Percentiles rank a stretch among this genome's conserved stretches.
These are phyloP conservation scores for Rutpela maculata DNA, from an alignment of 2,888 invertebrate genomes.

Conservation along the genomic window DNA sequence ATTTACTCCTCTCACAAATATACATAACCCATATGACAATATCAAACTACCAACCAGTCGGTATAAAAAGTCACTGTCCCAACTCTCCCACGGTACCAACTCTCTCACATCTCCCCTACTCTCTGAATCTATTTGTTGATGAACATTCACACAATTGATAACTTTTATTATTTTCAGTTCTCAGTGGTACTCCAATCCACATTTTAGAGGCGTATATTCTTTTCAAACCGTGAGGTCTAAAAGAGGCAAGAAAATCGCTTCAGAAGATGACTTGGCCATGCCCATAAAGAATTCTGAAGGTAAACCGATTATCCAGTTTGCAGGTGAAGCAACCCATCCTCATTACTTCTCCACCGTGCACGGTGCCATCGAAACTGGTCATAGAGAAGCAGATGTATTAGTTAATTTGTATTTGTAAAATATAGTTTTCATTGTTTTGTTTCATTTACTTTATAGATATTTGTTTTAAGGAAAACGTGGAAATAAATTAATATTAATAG, in stretches of 20 bases:
- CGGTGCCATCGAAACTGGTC: constrained; percentile 74
- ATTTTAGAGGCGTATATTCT: constrained; percentile 62
- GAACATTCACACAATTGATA: neutral
- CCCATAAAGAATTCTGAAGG: constrained; percentile 63
- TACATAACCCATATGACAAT: too few species aligned
- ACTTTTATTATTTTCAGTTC: constrained; percentile 49
- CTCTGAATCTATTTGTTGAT: too few species aligned
- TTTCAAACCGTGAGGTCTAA: constrained; percentile 54
- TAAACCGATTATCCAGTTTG: constrained; percentile 75
- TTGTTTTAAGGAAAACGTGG: neutral
- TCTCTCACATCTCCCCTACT: too few species aligned
- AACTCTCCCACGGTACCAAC: too few species aligned
- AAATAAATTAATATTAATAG: neutral
- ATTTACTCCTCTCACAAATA: too few species aligned
- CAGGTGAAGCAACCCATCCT: constrained; percentile 76
- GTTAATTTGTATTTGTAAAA: constrained; percentile 60
- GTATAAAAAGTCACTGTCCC: too few species aligned
- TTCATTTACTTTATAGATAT: neutral
- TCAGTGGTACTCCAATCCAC: constrained; percentile 60
- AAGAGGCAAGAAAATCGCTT: neutral
- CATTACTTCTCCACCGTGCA: constrained; percentile 74
- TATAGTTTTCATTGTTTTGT: neutral
- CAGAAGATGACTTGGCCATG: constrained; percentile 37
- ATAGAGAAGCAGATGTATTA: constrained; percentile 73
- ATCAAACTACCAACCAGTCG: too few species aligned